Evolutionary conservation across 2,113 vertebrate genomes (phyloP).

Genomic region (Plestiodon gilberti): DNA sequence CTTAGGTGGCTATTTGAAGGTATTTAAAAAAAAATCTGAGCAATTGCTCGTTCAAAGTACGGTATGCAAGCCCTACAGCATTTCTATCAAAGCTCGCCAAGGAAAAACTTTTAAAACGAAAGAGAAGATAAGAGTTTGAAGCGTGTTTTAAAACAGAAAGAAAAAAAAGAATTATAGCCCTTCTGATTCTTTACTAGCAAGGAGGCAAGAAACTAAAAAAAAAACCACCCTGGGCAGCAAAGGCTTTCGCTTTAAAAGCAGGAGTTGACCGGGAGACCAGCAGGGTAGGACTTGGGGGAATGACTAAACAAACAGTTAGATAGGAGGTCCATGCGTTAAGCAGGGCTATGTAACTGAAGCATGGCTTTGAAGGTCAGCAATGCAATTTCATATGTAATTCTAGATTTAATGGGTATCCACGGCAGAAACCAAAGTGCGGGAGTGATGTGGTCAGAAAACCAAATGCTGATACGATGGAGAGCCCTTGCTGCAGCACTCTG

Average conservation of each 20-base stretch:
- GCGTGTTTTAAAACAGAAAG: conserved; percentile 41
- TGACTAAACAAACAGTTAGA: conserved; percentile 39
- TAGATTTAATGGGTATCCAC: conserved; percentile 14
- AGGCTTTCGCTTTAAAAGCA: conserved; percentile 14
- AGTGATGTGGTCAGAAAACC: not conserved
- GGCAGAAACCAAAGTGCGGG: not conserved
- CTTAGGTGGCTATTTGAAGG: conserved; percentile 35
- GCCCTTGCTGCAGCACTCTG: not conserved
- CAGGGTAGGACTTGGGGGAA: conserved; percentile 36
- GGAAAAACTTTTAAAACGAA: conserved; percentile 18
- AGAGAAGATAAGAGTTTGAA: conserved; percentile 14
- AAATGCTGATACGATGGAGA: not conserved
- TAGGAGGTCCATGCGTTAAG: conserved; percentile 10
- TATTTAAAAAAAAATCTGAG: conserved; percentile 56
- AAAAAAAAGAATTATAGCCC: conserved; percentile 22
- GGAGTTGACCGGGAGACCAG: conserved; percentile 40
- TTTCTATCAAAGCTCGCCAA: conserved; percentile 39
- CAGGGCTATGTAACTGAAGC: conserved; percentile 5
- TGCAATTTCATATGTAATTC: conserved; percentile 13
- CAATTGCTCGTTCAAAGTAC: conserved; percentile 24
- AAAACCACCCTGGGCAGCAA: not conserved
- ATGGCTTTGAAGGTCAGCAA: not conserved
- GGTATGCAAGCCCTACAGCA: conserved; percentile 31
- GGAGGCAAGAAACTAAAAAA: conserved; percentile 29
- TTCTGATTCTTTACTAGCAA: not conserved